These are phyloP conservation scores for Agonopterix heracliana DNA, from an alignment of 2,888 invertebrate genomes.

Conservation along the genomic window DNA sequence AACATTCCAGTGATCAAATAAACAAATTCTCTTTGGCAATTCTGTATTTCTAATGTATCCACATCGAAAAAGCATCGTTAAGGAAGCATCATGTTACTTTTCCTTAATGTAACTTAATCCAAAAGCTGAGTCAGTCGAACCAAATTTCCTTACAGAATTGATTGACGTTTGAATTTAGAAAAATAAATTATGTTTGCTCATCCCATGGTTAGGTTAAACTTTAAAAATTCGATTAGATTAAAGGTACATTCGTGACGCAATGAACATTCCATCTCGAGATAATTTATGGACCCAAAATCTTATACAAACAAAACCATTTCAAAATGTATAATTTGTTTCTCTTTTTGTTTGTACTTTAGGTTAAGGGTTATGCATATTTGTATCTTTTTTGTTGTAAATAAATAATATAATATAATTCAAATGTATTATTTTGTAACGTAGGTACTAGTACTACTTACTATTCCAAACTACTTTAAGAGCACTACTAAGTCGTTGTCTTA, in stretches of 20 bases:
- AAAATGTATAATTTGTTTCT: no score
- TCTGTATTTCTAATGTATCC: slow-evolving; percentile 24
- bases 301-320: slow-evolving; percentile 9
- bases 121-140: slow-evolving; percentile 24
- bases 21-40: slow-evolving; percentile 13
- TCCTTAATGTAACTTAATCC: slow-evolving; percentile 38
- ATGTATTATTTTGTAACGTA: no score
- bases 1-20: slow-evolving; percentile 24
- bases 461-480: no score
- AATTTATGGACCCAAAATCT: slow-evolving; percentile 3
- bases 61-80: slow-evolving; percentile 28
- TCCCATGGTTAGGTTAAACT: slow-evolving; percentile 41
- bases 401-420: no score
- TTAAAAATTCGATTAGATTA: slow-evolving; percentile 48
- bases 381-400: no score
- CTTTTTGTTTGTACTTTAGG: no score
- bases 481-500: no score
- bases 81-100: slow-evolving; percentile 16
- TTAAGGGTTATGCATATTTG: no score
- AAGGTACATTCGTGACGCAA: slow-evolving; percentile 31
- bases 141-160: slow-evolving; percentile 33
- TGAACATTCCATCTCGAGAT: slow-evolving; percentile 24
- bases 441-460: no score
- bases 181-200: slow-evolving; percentile 40
- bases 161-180: slow-evolving; percentile 46